Base-by-base conservation (phyloP, 2,888 invertebrate genomes). In the Aspidiotus rigidus region DNA sequence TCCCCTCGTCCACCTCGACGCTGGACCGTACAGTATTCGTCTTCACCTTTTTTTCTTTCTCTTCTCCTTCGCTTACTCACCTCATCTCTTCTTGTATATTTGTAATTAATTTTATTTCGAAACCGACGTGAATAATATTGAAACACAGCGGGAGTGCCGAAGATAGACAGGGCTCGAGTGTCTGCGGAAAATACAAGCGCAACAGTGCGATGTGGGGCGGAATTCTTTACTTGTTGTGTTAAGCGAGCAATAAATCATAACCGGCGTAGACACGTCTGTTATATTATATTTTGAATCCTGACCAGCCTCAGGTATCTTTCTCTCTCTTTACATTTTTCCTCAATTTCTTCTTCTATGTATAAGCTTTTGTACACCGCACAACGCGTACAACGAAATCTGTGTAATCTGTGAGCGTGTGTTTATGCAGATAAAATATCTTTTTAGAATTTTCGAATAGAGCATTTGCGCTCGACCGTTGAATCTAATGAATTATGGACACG, bases 181-280 rank as follows among this genome's bases (percentile, higher is more conserved):
- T 49, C 49, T 49, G 49, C 49, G 49, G 49, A 49, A 49, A 49
- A 59, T 11, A 28, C 64, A 56, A 15, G 56, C 64, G 57, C 42
- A 60, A 60, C 49, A 53, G 44, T 67, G 67, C 39, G 59, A 59
- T 28, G 59, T 49, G 44, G 44, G 67, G 60, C 67, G 67, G 59
- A 42, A 59, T 67, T 67, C 53, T 57, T 67, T 67, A 67, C 67
- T 60, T 67, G 67, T 67, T 67, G 67, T 67, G 67, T 67, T 67
- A 59, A 59, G 67, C 67, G 59, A 60, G 67, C 60, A 60, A 67
- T 67, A 67, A 67, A 67, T 67, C 67, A 67, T 67, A 67, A 67
- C 40, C 42, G 40, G 42, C 28, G 59, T 59, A 60, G 67, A 60
- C 59, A 56, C 49, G 49, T 49, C 49, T 49, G 49, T 49, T 49